These are phyloP conservation scores for Homalodisca vitripennis DNA, from an alignment of 1,140 invertebrate species.

Conservation along the genomic window DNA sequence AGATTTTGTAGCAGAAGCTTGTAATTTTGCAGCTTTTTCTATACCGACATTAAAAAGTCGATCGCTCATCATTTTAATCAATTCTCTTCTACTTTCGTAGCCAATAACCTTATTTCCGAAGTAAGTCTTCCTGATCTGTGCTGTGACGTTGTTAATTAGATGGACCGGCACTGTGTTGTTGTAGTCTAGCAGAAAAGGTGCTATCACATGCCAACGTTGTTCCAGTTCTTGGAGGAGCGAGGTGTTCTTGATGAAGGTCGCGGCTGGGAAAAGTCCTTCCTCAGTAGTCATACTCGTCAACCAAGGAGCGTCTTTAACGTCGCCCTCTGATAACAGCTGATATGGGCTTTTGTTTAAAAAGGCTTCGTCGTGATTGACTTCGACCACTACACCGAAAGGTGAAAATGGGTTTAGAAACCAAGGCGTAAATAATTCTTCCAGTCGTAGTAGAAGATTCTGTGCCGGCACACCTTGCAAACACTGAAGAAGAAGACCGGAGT, in stretches of 20 bases:
- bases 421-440: background rate
- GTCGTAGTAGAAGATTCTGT: background rate
- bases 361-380: constrained; percentile 30
- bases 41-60: too few species aligned
- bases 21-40: too few species aligned
- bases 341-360: constrained; percentile 45
- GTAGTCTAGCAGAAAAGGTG: constrained; percentile 42
- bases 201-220: constrained; percentile 37
- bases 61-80: constrained; percentile 39
- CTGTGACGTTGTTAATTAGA: constrained; percentile 27
- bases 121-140: constrained; percentile 38
- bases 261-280: constrained; percentile 43
- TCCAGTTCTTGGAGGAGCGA: constrained; percentile 34
- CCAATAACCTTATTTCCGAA: constrained; percentile 32
- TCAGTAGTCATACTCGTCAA: constrained; percentile 44
- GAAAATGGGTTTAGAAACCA: constrained; percentile 16
- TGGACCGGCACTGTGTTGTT: constrained; percentile 35
- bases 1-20: too few species aligned
- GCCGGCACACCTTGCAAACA: constrained; percentile 58
- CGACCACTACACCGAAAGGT: constrained; percentile 20
- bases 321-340: background rate
- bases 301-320: constrained; percentile 39
- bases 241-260: constrained; percentile 24
- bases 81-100: background rate
- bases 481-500: constrained; percentile 58